A percentile compares a stretch with the other conserved stretches of the same genome.
Conservation (phyloP, 2,797 vertebrate species). For the Chloroceryle inda region DNA sequence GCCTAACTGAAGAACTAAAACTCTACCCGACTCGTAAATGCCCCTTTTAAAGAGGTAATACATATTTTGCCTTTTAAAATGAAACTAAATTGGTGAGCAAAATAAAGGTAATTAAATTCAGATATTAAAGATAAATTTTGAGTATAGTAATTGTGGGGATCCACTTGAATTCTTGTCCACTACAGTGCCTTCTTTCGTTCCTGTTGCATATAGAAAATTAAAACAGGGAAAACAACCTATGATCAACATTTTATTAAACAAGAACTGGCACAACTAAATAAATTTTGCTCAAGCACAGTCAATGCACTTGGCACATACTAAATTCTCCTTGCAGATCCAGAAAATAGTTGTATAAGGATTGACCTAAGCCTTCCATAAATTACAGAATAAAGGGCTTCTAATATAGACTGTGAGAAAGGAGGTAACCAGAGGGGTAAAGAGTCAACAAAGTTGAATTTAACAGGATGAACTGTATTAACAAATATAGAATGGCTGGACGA, state of each 20-base stretch:
- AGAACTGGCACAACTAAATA: neutral
- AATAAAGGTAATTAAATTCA: neutral
- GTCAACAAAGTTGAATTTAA: neutral
- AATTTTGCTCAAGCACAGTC: neutral
- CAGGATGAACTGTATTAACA: neutral
- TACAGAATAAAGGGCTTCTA: neutral
- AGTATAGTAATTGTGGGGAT: neutral
- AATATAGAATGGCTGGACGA: neutral
- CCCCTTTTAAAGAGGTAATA: neutral
- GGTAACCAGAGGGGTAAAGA: neutral
- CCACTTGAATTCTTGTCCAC: neutral
- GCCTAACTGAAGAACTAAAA: neutral
- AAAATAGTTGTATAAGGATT: neutral
- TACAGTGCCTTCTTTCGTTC: neutral
- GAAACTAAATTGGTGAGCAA: neutral
- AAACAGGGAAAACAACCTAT: neutral
- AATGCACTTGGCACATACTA: neutral
- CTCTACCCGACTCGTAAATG: neutral
- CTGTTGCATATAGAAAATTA: neutral
- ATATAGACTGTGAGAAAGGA: neutral
- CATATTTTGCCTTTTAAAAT: neutral
- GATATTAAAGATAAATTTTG: neutral
- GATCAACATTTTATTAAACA: conserved; percentile 34
- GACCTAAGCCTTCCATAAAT: neutral
- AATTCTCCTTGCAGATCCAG: neutral